These are phyloP conservation scores for Ashinkailepas kermadecensis DNA, from an alignment of 2,888 invertebrate species.

Conservation along the genomic window DNA sequence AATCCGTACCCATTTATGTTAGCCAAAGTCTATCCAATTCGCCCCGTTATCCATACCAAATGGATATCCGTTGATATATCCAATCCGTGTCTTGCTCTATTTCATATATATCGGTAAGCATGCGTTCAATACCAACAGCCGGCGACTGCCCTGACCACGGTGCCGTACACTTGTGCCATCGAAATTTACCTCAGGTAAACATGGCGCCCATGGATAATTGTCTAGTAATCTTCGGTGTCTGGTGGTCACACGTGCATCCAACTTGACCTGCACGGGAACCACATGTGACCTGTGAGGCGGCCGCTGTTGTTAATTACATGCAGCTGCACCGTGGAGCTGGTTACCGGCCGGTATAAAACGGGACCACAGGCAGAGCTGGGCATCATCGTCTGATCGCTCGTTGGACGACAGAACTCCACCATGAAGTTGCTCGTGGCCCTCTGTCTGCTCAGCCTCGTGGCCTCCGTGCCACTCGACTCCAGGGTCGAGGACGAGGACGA, in stretches of 20 bases:
- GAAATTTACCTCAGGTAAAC: too few relatives aligned
- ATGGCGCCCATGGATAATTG: neutral
- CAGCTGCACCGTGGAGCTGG: neutral
- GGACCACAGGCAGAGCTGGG: neutral
- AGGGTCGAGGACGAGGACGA: neutral
- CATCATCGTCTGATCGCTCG: neutral
- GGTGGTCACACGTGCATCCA: too few relatives aligned
- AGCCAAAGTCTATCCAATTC: too few relatives aligned
- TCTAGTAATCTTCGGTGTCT: neutral
- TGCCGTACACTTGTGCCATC: too few relatives aligned
- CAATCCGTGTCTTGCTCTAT: too few relatives aligned
- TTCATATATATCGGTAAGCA: too few relatives aligned
- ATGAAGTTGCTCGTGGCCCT: neutral
- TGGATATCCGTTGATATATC: too few relatives aligned
- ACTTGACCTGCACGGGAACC: neutral
- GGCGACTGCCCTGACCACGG: neutral
- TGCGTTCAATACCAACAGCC: too few relatives aligned
- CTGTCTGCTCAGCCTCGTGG: neutral
- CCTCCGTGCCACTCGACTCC: neutral
- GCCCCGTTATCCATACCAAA: too few relatives aligned
- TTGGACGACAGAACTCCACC: neutral
- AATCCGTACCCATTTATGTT: too few relatives aligned
- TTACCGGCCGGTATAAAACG: neutral
- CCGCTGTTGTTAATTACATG: neutral
- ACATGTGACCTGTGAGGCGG: neutral